These are phyloP conservation scores for Drosophila percnosoma DNA, from an alignment of 2,888 invertebrate genomes.

Conservation along the genomic window DNA sequence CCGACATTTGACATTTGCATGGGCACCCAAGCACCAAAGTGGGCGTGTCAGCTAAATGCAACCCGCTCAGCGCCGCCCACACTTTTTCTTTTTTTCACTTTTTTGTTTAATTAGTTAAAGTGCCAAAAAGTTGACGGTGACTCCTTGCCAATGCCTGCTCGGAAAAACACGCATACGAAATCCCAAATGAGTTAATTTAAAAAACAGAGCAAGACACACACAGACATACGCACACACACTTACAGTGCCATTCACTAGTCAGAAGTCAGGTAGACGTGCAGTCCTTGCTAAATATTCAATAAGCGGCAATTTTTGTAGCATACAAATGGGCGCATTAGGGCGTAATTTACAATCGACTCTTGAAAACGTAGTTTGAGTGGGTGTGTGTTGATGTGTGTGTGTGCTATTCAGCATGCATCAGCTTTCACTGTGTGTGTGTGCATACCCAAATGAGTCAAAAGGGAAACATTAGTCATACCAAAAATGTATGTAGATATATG, in stretches of 20 bases:
- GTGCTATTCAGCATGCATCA: slow-evolving; percentile 51
- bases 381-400: slow-evolving; percentile 9
- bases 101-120: slow-evolving; percentile 77
- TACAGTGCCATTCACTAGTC: slow-evolving; percentile 15
- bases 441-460: slow-evolving; percentile 76
- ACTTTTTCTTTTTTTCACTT: not conserved
- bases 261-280: slow-evolving; percentile 49
- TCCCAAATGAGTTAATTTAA: slow-evolving; percentile 79
- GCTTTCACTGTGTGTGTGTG: slow-evolving; percentile 21
- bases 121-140: slow-evolving; percentile 51
- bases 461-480: slow-evolving; percentile 79
- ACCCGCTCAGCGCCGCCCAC: slow-evolving; percentile 14
- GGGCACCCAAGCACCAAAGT: not conserved
- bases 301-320: slow-evolving; percentile 80
- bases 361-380: slow-evolving; percentile 39
- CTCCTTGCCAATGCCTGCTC: not conserved
- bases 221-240: not conserved
- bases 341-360: slow-evolving; percentile 77
- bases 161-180: slow-evolving; percentile 67
- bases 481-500: slow-evolving; percentile 28
- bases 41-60: slow-evolving; percentile 31
- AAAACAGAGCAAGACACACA: slow-evolving; percentile 24
- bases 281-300: slow-evolving; percentile 77
- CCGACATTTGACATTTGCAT: slow-evolving; percentile 29
- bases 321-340: slow-evolving; percentile 80